Percentiles rank a stretch among this genome's conserved stretches.
These are phyloP conservation scores for Lutraria rhynchaena DNA, from an alignment of 1,140 invertebrate genomes.

Conservation along the genomic window DNA sequence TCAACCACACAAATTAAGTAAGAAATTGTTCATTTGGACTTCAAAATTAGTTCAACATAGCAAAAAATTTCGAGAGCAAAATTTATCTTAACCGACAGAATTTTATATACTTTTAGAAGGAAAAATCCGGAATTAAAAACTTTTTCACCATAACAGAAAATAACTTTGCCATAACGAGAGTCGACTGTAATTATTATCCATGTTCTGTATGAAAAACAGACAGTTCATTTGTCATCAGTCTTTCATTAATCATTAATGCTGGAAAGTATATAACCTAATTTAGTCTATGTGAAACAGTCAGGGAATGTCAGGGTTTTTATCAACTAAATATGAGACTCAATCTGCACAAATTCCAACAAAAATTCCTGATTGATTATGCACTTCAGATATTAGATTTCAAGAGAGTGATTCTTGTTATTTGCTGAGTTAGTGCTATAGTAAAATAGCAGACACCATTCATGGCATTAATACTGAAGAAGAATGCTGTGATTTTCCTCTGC, in stretches of 20 bases:
- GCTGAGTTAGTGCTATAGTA: constrained; percentile 37
- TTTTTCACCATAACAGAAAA: no score
- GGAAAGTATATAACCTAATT: background rate
- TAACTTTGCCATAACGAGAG: background rate
- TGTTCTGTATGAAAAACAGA: background rate
- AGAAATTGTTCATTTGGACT: no score
- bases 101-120: no score
- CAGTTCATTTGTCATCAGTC: background rate
- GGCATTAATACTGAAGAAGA: background rate
- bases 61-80: no score
- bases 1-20: no score
- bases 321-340: background rate
- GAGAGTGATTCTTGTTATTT: constrained; percentile 1
- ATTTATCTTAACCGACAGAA: no score
- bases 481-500: constrained; percentile 36
- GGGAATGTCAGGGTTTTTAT: background rate
- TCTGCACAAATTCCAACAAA: no score
- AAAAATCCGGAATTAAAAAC: no score
- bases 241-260: background rate
- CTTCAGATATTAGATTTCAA: constrained; percentile 44
- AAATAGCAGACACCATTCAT: constrained; percentile 9
- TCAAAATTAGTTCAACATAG: no score
- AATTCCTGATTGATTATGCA: background rate
- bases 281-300: background rate
- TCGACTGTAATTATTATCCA: no score